phyloP scores from a whole-genome alignment of 2,888 invertebrate genomes.

The Quadroppia sp. region DNA sequence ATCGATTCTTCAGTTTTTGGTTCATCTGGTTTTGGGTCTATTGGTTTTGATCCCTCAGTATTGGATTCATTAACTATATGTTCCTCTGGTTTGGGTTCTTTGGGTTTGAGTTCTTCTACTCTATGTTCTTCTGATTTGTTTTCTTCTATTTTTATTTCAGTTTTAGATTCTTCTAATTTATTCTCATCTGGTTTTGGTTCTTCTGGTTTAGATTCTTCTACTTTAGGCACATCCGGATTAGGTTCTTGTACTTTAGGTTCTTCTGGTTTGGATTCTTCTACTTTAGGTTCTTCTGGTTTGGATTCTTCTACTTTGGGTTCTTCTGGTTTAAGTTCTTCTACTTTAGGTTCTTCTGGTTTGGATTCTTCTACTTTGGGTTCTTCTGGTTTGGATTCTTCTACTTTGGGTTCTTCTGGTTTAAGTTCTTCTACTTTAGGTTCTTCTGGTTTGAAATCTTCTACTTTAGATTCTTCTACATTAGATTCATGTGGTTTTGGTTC shows the following conservation, averaged over 20 bases:
- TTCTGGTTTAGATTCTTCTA: neutral
- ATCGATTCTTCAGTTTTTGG: neutral
- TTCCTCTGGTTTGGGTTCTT: neutral
- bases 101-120: neutral
- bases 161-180: no score
- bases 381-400: neutral
- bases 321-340: no score
- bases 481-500: no score
- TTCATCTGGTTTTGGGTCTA: neutral
- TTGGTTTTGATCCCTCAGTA: no score
- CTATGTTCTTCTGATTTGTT: neutral
- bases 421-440: no score
- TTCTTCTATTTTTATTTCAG: neutral
- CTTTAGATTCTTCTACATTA: no score
- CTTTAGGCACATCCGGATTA: neutral
- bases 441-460: neutral
- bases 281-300: neutral
- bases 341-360: neutral
- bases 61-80: no score
- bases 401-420: no score
- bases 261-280: neutral
- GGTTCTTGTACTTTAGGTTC: neutral
- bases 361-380: neutral
- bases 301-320: neutral
- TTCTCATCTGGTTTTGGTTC: neutral